phyloP scores from a whole-genome alignment of 2,888 invertebrate species.

The Xanthia icteritia region DNA sequence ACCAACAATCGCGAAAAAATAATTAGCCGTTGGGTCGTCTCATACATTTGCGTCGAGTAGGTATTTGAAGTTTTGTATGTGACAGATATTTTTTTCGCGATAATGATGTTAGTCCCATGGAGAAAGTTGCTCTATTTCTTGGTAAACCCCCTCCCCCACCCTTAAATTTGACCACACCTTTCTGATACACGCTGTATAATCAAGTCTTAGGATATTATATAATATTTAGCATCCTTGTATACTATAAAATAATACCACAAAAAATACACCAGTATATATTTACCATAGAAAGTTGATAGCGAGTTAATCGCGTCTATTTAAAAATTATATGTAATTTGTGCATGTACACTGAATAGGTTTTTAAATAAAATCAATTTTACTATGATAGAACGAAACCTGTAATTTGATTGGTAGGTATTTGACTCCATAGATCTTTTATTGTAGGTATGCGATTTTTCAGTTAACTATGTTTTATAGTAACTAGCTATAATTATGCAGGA shows the following conservation, averaged over 20 bases:
- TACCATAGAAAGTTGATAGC: slow-evolving; percentile 23
- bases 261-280: slow-evolving; percentile 46
- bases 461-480: background rate
- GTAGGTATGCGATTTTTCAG: slow-evolving; percentile 5
- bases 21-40: background rate
- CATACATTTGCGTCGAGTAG: background rate
- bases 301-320: slow-evolving; percentile 26
- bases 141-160: background rate
- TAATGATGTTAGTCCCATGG: no score
- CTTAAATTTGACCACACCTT: background rate
- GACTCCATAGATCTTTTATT: background rate
- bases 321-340: slow-evolving; percentile 48
- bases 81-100: background rate
- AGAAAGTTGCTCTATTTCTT: no score
- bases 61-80: background rate
- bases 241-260: background rate
- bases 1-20: background rate
- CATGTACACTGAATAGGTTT: slow-evolving; percentile 56
- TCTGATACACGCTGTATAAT: background rate
- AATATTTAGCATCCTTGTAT: background rate
- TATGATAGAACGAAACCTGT: slow-evolving; percentile 10
- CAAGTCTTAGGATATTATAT: slow-evolving; percentile 21
- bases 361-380: slow-evolving; percentile 60
- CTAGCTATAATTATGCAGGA: background rate
- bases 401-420: slow-evolving; percentile 29